Evolutionary conservation across 1,140 invertebrate genomes (phyloP).

Genomic region (Penaeus indicus): DNA sequence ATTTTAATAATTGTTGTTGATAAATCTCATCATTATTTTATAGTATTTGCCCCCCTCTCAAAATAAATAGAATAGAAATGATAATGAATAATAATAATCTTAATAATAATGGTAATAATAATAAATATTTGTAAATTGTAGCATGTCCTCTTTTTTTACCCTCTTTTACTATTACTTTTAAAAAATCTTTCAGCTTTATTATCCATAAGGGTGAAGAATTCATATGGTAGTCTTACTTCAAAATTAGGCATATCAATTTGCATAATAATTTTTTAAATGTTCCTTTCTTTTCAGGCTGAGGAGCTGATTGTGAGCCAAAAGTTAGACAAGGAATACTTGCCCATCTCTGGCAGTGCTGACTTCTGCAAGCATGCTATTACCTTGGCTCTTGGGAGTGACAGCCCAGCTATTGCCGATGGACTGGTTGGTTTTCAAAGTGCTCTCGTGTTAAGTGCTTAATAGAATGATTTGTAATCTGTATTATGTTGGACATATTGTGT

Average conservation of each 20-base stretch:
- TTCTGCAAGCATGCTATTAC: conserved; percentile 86
- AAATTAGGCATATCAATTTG: neutral
- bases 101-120: no score
- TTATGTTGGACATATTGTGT: no score
- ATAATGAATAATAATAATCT: no score
- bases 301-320: conserved; percentile 78
- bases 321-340: conserved; percentile 96
- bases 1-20: no score
- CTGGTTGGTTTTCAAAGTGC: conserved; percentile 75
- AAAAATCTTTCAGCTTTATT: no score
- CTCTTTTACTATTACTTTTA: no score
- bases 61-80: no score
- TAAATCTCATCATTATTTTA: no score
- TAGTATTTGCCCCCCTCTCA: no score
- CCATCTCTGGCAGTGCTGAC: conserved; percentile 87
- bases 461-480: neutral
- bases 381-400: conserved; percentile 91
- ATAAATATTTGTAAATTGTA: neutral
- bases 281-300: conserved; percentile 77
- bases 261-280: neutral
- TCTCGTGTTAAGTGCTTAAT: neutral
- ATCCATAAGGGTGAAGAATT: no score
- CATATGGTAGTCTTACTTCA: neutral
- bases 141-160: neutral
- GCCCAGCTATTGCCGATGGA: conserved; percentile 80